Evolutionary conservation across 1,140 invertebrate species (phyloP).

Genomic region (Procambarus clarkii): DNA sequence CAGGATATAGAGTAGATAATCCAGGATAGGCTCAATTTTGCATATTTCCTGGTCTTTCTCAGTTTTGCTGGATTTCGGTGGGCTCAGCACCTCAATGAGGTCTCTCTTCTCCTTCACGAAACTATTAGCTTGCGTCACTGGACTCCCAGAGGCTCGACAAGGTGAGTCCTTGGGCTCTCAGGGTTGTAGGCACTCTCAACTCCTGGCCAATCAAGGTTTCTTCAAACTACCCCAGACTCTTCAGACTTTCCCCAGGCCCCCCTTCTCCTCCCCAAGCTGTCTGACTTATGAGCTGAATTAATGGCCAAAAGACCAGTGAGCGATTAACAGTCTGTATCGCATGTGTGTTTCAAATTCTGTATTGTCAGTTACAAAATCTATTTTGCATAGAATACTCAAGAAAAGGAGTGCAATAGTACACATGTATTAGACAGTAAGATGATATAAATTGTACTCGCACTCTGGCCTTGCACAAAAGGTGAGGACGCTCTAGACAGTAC

Average conservation of each 20-base stretch:
- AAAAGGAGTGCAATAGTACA: not conserved
- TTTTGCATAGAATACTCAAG: not conserved
- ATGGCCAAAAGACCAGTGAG: not conserved
- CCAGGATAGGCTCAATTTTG: slow-evolving; percentile 17
- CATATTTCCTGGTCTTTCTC: slow-evolving; percentile 63
- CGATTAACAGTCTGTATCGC: not conserved
- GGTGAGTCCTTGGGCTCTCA: slow-evolving; percentile 54
- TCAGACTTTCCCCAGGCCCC: not conserved
- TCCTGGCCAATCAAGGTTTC: slow-evolving; percentile 8
- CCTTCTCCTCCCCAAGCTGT: not conserved
- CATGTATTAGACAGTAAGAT: not conserved
- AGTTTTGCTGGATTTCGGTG: slow-evolving; percentile 65
- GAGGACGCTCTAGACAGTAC: not conserved
- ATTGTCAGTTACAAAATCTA: not conserved
- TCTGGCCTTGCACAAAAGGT: not conserved
- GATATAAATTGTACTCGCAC: not conserved
- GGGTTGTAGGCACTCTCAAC: slow-evolving; percentile 29
- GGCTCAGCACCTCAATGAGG: slow-evolving; percentile 66
- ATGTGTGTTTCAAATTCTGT: not conserved
- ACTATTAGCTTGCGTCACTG: slow-evolving; percentile 69
- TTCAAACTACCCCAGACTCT: slow-evolving; percentile 4
- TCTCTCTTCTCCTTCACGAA: slow-evolving; percentile 64
- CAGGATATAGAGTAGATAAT: slow-evolving; percentile 11
- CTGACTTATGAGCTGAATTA: not conserved
- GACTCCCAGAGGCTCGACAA: slow-evolving; percentile 61